Evolutionary conservation across 2,113 vertebrate species (phyloP).

Genomic region (Neoarius graeffei): DNA sequence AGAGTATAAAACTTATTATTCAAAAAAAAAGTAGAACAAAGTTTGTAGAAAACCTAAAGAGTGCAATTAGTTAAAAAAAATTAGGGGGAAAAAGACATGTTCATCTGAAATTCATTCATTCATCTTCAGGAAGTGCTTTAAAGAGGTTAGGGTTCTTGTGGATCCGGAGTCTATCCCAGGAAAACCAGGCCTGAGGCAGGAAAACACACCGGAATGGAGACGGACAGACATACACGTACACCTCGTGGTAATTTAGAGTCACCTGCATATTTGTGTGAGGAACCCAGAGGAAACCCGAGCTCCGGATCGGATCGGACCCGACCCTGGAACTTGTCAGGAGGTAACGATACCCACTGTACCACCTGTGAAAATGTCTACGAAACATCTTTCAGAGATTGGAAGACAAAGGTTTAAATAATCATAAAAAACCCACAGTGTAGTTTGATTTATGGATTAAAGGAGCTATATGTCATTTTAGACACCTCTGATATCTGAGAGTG

Average conservation of each 20-base stretch:
- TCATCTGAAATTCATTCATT: background rate
- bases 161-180: background rate
- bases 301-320: background rate
- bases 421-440: background rate
- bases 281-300: background rate
- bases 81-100: background rate
- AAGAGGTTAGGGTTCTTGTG: background rate
- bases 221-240: background rate
- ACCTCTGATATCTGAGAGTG: too few species aligned
- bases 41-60: background rate
- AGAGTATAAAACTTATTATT: background rate
- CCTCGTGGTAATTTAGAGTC: background rate
- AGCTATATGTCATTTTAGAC: background rate
- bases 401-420: background rate
- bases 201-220: background rate
- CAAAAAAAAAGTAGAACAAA: background rate
- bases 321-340: background rate
- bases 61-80: conserved; percentile 15
- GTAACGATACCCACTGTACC: background rate
- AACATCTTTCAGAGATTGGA: background rate
- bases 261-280: background rate
- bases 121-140: background rate
- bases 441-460: background rate
- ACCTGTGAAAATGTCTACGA: background rate
- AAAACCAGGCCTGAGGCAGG: background rate